A percentile compares a stretch with the other conserved stretches of the same genome.
Evolutionary conservation across 2,888 invertebrate genomes (phyloP).

Genomic region (Metallyticus violacea): DNA sequence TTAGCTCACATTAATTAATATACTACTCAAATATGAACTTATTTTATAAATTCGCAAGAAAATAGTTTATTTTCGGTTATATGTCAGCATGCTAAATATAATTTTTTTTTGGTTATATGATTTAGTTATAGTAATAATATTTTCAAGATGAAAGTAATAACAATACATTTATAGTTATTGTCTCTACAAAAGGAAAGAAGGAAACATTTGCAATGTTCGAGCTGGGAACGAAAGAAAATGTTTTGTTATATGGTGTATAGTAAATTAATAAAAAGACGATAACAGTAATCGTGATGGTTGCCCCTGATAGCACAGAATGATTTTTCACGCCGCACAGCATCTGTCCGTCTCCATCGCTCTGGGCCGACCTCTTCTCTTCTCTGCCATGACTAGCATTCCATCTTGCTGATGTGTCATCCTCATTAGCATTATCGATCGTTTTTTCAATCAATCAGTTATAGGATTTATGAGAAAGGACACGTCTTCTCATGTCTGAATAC

Average conservation of each 20-base stretch:
- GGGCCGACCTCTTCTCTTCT: background rate
- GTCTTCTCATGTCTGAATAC: background rate
- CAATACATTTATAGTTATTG: too few species aligned
- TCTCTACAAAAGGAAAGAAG: too few species aligned
- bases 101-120: too few species aligned
- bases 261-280: background rate
- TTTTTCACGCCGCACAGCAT: background rate
- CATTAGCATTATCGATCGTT: slow-evolving; percentile 31
- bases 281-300: background rate
- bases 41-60: too few species aligned
- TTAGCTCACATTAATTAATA: too few species aligned
- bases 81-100: too few species aligned
- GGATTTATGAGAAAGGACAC: slow-evolving; percentile 14
- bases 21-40: too few species aligned
- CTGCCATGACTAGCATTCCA: slow-evolving; percentile 12
- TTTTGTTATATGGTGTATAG: background rate
- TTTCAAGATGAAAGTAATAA: too few species aligned
- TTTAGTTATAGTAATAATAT: too few species aligned
- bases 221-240: background rate
- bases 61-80: too few species aligned
- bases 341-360: background rate
- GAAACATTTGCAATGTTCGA: background rate
- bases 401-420: slow-evolving; percentile 28
- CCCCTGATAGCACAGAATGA: background rate
- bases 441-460: slow-evolving; percentile 30